These are phyloP conservation scores for Protobothrops mucrosquamatus DNA, from an alignment of 2,113 vertebrate species.

Conservation along the genomic window DNA sequence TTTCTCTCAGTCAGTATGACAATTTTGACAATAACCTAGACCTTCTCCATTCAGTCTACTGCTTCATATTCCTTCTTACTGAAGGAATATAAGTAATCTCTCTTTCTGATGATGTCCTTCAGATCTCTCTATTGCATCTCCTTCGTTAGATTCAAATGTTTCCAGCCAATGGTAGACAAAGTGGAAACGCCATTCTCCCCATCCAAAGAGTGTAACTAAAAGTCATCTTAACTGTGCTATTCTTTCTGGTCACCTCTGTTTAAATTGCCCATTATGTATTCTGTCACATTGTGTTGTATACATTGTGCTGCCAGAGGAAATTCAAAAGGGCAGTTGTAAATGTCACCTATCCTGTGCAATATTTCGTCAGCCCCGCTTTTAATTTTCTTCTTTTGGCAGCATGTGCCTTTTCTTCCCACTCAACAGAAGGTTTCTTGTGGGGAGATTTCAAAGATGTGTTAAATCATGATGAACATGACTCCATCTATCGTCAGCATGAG, in stretches of 20 bases:
- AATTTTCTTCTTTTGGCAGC: constrained; percentile 5
- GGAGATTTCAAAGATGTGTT: background rate
- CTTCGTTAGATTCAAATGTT: no score
- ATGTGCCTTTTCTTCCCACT: constrained; percentile 12
- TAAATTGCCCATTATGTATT: background rate
- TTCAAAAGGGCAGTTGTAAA: constrained; percentile 17
- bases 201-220: background rate
- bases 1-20: background rate
- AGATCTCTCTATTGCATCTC: background rate
- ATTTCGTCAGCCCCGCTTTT: background rate
- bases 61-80: background rate
- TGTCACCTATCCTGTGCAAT: constrained; percentile 1
- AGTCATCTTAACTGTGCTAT: background rate
- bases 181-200: background rate
- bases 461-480: background rate
- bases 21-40: background rate
- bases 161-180: background rate
- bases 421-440: constrained; percentile 23
- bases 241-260: background rate
- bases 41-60: background rate
- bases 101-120: background rate
- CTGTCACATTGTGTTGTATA: background rate
- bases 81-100: background rate
- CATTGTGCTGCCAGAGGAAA: background rate
- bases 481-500: constrained; percentile 2